Base-by-base conservation (phyloP, 2,888 invertebrate species). In the Athrips mouffetella region DNA sequence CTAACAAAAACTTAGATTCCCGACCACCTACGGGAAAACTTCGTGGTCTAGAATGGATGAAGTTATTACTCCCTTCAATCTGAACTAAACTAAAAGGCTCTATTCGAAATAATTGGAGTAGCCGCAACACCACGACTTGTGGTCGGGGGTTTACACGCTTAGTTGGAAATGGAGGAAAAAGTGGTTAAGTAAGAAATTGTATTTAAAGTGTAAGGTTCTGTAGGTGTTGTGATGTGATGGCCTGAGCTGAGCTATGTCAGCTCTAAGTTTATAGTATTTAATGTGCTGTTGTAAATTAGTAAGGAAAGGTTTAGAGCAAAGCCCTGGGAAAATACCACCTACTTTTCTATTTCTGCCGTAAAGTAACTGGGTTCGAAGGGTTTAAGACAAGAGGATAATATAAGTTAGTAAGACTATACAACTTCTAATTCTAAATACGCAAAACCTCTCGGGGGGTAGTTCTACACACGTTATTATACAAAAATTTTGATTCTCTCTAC, bases 71-170 rank as follows among this genome's bases (percentile, higher is more conserved):
- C 37, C 20, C 8, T 11, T 20, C n/a, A n/a, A n/a, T n/a, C n/a
- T 18, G 18, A 42, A 13, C 27, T 15, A 40, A 48, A 31, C 47
- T 48, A 16, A 48, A 40, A 41, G 10, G 13, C 47, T 41, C 47
- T 41, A 48, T 48, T 33, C 10, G 29, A 39, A 47, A 30, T 47
- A 47, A 47, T 47, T 47, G 47, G 39, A 46, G 27, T 29, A 25
- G 18, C 39, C 13, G 8, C 30, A 39, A 27, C 31, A 31, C 21
- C 47, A 37, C 47, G 47, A 37, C 18, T 11, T 48, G 47, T 15
- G 47, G 47, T 48, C 20, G n/a, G 8, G 27, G 18, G 30, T 39
- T 40, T 47, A 37, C 40, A 47, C 40, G 47, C 37, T 40, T 20
- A 31, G 29, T 47, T 27, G 21, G 40, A 30, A 41, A n/a, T 23